A percentile compares a stretch with the other conserved stretches of the same genome.
Conservation (phyloP, 2,113 vertebrate genomes). For the Sylvietta virens region DNA sequence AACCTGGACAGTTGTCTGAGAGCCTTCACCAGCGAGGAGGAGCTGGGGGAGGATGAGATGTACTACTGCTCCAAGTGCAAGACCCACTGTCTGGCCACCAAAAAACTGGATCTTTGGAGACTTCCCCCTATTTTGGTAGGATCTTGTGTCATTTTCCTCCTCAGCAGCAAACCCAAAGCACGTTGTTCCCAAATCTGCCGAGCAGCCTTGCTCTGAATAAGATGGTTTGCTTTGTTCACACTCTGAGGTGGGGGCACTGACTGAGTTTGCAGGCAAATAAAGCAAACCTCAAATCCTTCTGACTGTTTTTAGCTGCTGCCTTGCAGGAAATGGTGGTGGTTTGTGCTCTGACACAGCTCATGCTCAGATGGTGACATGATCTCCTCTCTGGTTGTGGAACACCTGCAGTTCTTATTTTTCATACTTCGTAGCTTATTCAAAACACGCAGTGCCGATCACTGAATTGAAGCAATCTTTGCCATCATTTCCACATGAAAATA, state of each 20-base stretch:
- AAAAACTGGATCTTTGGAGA: slow-evolving; percentile 98
- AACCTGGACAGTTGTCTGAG: slow-evolving; percentile 93
- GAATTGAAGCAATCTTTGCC: background rate
- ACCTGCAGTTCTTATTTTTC: background rate
- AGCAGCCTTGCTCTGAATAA: background rate
- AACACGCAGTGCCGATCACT: background rate
- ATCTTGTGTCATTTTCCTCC: background rate
- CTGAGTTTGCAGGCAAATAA: background rate
- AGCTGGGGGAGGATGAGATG: slow-evolving; percentile 95
- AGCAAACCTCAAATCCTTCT: background rate
- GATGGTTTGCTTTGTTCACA: background rate
- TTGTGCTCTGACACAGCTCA: background rate
- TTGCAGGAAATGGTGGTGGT: background rate
- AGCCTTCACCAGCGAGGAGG: slow-evolving; percentile 96
- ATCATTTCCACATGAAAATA: background rate
- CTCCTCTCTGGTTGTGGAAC: background rate
- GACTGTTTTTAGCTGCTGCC: background rate
- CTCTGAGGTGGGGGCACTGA: background rate
- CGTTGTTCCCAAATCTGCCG: background rate
- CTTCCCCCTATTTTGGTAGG: slow-evolving; percentile 92
- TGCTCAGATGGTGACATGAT: background rate
- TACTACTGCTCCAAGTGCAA: slow-evolving; percentile 99
- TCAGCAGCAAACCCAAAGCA: background rate
- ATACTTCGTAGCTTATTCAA: background rate
- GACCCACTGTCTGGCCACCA: slow-evolving; percentile 93